phyloP scores from a whole-genome alignment of 30 jellyfish, hydroid and myxozoan genomes.

The Mastigias papua region DNA sequence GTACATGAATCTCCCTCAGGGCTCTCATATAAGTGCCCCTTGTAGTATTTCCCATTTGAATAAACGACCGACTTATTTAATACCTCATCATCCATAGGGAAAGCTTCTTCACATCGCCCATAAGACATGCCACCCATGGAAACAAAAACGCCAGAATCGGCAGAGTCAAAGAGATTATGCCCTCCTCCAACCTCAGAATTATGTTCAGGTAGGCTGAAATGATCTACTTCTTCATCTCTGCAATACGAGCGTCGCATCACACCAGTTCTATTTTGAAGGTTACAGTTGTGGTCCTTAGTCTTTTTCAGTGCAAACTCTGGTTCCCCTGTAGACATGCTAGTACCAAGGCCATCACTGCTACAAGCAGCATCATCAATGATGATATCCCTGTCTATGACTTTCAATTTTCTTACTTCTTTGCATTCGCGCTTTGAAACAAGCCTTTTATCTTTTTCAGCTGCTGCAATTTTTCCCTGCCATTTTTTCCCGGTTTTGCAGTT shows the following conservation, averaged over 20 bases:
- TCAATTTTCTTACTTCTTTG: not conserved
- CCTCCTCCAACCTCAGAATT: not conserved
- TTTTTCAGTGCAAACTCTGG: not conserved
- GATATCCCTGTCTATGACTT: not conserved
- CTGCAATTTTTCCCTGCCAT: not conserved
- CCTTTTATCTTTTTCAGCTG: not conserved
- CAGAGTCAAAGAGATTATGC: constrained; percentile 9
- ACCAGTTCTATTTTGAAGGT: not conserved
- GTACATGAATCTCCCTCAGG: not conserved
- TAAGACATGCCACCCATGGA: not conserved
- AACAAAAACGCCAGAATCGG: constrained; percentile 45
- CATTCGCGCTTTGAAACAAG: not conserved
- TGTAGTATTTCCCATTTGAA: not conserved
- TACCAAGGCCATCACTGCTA: not conserved
- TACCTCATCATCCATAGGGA: not conserved
- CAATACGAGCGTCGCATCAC: not conserved
- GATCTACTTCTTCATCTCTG: not conserved
- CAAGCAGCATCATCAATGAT: not conserved
- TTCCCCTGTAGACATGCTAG: not conserved
- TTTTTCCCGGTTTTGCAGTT: too few relatives aligned
- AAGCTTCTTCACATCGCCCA: not conserved
- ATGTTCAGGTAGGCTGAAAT: not conserved
- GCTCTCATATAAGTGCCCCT: not conserved
- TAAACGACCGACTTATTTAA: not conserved
- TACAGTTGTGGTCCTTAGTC: not conserved